phyloP scores from a whole-genome alignment of 2,797 vertebrate genomes.

The Parauchenoglanis ngamensis region DNA sequence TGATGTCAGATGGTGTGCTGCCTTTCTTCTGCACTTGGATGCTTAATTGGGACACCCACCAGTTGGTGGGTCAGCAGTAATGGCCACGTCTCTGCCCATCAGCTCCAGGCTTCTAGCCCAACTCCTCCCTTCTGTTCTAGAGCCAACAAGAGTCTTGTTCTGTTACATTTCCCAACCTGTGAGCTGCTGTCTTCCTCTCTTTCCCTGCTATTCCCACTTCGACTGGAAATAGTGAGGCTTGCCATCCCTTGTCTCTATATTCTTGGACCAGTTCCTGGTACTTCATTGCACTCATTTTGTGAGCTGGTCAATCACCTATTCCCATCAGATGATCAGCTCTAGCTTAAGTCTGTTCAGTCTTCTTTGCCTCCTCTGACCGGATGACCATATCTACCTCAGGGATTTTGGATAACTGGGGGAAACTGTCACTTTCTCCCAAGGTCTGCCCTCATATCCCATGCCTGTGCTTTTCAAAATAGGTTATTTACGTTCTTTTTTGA shows the following conservation, averaged over 20 bases:
- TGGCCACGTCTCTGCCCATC: not conserved
- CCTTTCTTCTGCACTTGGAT: too few species aligned
- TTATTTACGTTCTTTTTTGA: not conserved
- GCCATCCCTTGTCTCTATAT: not conserved
- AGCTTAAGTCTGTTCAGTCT: not conserved
- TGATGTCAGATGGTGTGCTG: too few species aligned
- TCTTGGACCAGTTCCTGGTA: not conserved
- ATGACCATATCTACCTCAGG: not conserved
- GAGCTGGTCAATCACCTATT: not conserved
- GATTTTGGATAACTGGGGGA: not conserved
- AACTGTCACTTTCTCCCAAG: not conserved
- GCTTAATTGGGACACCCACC: not conserved
- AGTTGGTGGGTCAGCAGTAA: not conserved
- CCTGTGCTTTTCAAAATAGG: not conserved
- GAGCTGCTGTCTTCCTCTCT: too few species aligned
- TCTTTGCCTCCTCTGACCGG: not conserved
- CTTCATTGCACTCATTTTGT: too few species aligned
- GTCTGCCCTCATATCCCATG: not conserved
- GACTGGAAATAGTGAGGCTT: too few species aligned
- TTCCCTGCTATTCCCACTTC: too few species aligned
- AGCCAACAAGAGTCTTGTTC: too few species aligned
- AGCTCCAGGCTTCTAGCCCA: not conserved
- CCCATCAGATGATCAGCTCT: not conserved
- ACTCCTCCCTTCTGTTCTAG: not conserved
- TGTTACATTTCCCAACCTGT: too few species aligned